These are phyloP conservation scores for Acropora tenuis DNA, from an alignment of 64 coral and sea anemone genomes.

Conservation along the genomic window DNA sequence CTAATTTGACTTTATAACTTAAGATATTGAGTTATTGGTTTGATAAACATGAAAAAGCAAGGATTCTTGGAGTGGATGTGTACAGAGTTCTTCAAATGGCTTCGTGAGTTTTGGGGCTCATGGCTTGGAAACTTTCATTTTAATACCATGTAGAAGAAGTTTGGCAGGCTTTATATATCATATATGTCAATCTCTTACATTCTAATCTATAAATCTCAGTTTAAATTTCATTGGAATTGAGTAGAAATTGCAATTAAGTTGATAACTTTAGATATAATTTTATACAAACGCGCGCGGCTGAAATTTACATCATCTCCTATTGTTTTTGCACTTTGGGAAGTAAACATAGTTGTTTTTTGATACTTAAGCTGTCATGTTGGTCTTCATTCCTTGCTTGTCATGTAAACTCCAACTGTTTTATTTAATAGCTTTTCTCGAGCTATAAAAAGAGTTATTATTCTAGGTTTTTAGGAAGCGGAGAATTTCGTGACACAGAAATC, in stretches of 20 bases:
- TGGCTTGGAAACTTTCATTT: background rate
- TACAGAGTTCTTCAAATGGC: background rate
- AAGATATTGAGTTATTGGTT: background rate
- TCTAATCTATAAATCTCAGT: background rate
- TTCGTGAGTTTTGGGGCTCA: background rate
- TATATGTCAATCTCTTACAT: background rate
- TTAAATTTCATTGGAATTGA: background rate
- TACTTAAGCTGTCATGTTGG: background rate
- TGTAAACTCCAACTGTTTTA: background rate
- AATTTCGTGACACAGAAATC: background rate
- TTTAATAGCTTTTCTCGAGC: background rate
- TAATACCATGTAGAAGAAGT: background rate
- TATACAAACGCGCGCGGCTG: background rate
- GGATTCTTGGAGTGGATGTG: slow-evolving; percentile 1
- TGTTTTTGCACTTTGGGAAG: background rate
- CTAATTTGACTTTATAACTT: background rate
- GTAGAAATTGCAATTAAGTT: background rate
- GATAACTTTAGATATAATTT: background rate
- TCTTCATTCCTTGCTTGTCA: slow-evolving; percentile 30
- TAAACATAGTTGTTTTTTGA: background rate
- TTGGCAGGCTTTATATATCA: background rate
- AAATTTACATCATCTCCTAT: background rate
- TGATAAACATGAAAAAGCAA: background rate
- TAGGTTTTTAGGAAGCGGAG: background rate
- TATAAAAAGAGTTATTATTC: background rate